Evolutionary conservation across 2,888 invertebrate genomes (phyloP).

Genomic region (Pyrochroa serraticornis): DNA sequence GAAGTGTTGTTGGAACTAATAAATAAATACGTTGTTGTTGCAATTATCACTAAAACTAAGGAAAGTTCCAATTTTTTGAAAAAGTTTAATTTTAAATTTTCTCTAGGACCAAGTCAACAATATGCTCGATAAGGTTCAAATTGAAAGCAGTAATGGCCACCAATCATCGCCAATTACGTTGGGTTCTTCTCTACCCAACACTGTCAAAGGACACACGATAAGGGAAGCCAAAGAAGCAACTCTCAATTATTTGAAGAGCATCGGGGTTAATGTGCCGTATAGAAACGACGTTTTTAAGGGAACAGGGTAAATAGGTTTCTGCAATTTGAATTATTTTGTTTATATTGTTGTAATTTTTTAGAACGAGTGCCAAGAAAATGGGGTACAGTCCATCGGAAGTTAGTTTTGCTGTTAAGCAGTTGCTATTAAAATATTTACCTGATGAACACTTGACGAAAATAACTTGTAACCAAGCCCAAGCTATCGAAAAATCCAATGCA

Average conservation of each 20-base stretch:
- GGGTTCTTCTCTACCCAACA: background rate
- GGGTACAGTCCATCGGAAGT: conserved; percentile 54
- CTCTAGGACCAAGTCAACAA: conserved; percentile 62
- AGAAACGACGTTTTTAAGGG: conserved; percentile 28
- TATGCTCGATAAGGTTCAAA: conserved; percentile 59
- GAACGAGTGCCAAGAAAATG: background rate
- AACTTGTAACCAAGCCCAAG: conserved; percentile 21
- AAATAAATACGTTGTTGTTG: too few relatives aligned
- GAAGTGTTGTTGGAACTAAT: too few relatives aligned
- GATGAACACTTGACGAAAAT: conserved; percentile 58
- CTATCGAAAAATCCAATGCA: conserved; percentile 21
- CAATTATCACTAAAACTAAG: too few relatives aligned
- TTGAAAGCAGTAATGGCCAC: conserved; percentile 29
- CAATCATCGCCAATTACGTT: background rate
- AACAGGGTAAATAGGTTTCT: conserved; percentile 18
- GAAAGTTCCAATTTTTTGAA: background rate
- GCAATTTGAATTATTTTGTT: conserved; percentile 5
- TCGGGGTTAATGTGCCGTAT: conserved; percentile 49
- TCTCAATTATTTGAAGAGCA: conserved; percentile 51
- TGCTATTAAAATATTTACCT: conserved; percentile 64
- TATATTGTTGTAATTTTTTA: conserved; percentile 19
- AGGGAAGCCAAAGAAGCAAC: conserved; percentile 53
- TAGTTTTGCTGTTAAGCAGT: conserved; percentile 63
- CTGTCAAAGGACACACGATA: conserved; percentile 41
- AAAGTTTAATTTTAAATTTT: conserved; percentile 5